Base-by-base conservation (phyloP, 2,113 vertebrate species). In the Pagrus major region DNA sequence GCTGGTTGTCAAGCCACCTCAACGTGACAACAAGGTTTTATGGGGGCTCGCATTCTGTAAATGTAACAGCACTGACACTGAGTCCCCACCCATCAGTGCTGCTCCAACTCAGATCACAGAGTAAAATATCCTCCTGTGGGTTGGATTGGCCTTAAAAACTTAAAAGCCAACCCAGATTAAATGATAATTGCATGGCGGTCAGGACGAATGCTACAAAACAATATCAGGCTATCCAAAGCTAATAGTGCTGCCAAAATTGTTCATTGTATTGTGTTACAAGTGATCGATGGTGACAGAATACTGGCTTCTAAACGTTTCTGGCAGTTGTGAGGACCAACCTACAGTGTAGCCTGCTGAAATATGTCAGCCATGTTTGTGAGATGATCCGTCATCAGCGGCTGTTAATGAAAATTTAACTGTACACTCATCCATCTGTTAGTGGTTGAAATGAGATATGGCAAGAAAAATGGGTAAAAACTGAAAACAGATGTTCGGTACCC, bases 391-490 rank as follows among this genome's bases (percentile, higher is more conserved):
- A 39, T 52, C 60, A 4, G 54, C 15, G 51, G 44, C 56, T 9
- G 11, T 21, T 44, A 12, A n/a, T 69, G 20, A 59, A 71, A 60
- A 72, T 42, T 23, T 18, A 29, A 58, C 42, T 6, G 2, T 11
- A n/a, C 0, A 47, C 25, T 69, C 69, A 16, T 42, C 49, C 27
- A 0, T 54, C n/a, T 42, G 65, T 66, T 29, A 5, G 4, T 25
- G 35, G 56, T 2, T 63, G 47, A 76, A 65, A 77, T 27, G 46
- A 66, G 8, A 63, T 42, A 15, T 6, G 54, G 51, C 39, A 27
- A 63, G 69, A 75, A 77, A 67, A 67, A 74, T 63, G 59, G 21
- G 29, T 52, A 61, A 71, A 63, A 85, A 83, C 9, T 44, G 35
- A 80, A 78, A 65, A 74, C 54, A 64, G 86, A 85, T 76, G 11